These are phyloP conservation scores for Agriopis aurantiaria DNA, from an alignment of 2,888 invertebrate species.

Conservation along the genomic window DNA sequence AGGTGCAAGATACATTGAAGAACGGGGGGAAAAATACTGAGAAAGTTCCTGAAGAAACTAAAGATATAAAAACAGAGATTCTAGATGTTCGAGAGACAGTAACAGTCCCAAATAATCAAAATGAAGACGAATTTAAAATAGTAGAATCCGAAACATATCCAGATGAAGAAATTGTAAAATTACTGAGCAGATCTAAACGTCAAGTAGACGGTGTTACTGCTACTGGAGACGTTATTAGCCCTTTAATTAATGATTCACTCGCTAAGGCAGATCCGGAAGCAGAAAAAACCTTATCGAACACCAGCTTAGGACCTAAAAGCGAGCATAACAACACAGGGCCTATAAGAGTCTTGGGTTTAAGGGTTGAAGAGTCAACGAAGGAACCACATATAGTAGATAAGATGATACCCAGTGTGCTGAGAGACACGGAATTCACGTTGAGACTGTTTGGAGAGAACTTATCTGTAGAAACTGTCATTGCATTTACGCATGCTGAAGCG, in stretches of 20 bases:
- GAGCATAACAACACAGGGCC: background rate
- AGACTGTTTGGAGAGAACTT: conserved; percentile 75
- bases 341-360: conserved; percentile 65
- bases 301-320: conserved; percentile 22
- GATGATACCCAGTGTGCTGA: conserved; percentile 73
- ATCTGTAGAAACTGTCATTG: conserved; percentile 63
- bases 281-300: background rate
- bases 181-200: conserved; percentile 41
- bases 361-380: conserved; percentile 73
- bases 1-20: background rate
- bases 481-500: conserved; percentile 69
- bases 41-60: background rate
- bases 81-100: background rate
- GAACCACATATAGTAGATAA: conserved; percentile 75
- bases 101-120: background rate
- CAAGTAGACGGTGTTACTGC: conserved; percentile 31
- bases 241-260: background rate
- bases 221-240: background rate
- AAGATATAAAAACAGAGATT: background rate
- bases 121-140: background rate
- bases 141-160: conserved; percentile 6
- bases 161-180: conserved; percentile 16
- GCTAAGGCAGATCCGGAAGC: background rate
- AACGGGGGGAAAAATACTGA: background rate
- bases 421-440: conserved; percentile 63